These are phyloP conservation scores for Popillia japonica DNA, from an alignment of 1,140 invertebrate species.

Conservation along the genomic window DNA sequence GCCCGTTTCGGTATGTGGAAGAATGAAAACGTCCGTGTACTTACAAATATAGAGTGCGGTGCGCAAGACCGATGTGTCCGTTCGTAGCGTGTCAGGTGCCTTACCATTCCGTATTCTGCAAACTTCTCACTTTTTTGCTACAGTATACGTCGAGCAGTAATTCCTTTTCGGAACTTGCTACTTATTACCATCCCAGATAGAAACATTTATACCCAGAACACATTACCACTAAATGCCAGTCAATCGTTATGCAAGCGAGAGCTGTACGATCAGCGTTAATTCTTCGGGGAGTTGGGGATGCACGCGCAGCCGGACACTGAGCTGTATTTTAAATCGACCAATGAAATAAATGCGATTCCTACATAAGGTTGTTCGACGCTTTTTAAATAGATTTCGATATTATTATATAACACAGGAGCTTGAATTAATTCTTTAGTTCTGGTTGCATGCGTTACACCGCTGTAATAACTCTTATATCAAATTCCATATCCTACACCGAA, in stretches of 20 bases:
- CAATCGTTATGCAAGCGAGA: slow-evolving; percentile 7
- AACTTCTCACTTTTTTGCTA: slow-evolving; percentile 26
- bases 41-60: slow-evolving; percentile 18
- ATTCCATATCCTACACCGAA: too few relatives aligned
- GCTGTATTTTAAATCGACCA: too few relatives aligned
- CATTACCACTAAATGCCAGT: background rate
- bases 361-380: too few relatives aligned
- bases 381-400: too few relatives aligned
- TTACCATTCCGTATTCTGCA: slow-evolving; percentile 34
- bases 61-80: background rate
- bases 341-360: too few relatives aligned
- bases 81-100: slow-evolving; percentile 19
- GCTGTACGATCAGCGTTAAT: background rate
- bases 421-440: too few relatives aligned
- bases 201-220: slow-evolving; percentile 6
- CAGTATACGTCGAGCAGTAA: slow-evolving; percentile 1
- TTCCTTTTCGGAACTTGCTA: background rate
- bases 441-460: too few relatives aligned
- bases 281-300: background rate
- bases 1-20: slow-evolving; percentile 10
- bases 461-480: too few relatives aligned
- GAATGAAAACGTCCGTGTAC: slow-evolving; percentile 3
- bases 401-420: too few relatives aligned
- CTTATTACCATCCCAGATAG: slow-evolving; percentile 18
- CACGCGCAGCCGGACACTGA: background rate